These are phyloP conservation scores for Chondrilla cf. caribensis DNA, from an alignment of 37 sponge, comb jelly and placozoan genomes.

Conservation along the genomic window DNA sequence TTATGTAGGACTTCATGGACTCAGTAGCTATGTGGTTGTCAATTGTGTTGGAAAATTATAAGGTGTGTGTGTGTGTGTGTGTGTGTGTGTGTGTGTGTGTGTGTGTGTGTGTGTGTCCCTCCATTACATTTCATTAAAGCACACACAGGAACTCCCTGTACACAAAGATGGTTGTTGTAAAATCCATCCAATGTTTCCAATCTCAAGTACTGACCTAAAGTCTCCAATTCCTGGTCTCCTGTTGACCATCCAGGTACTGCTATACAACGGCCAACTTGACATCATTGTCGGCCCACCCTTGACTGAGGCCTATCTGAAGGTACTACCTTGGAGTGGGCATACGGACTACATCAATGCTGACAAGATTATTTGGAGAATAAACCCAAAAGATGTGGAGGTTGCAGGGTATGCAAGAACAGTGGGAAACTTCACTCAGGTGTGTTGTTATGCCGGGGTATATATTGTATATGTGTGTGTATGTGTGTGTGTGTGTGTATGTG, in stretches of 20 bases:
- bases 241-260: slow-evolving; percentile 44
- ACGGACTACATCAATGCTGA: slow-evolving; percentile 47
- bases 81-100: neutral
- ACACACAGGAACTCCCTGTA: too few relatives aligned
- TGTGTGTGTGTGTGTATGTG: neutral
- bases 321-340: slow-evolving; percentile 74
- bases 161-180: too few relatives aligned
- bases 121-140: too few relatives aligned
- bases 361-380: slow-evolving; percentile 62
- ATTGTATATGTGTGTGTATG: too few relatives aligned
- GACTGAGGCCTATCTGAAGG: slow-evolving; percentile 57
- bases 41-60: slow-evolving; percentile 78
- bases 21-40: slow-evolving; percentile 44
- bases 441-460: too few relatives aligned
- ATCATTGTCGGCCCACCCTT: slow-evolving; percentile 83
- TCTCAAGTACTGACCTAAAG: too few relatives aligned
- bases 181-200: too few relatives aligned
- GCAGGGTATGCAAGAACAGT: slow-evolving; percentile 80
- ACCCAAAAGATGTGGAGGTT: slow-evolving; percentile 44
- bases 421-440: slow-evolving; percentile 62
- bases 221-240: neutral
- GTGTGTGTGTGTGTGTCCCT: neutral
- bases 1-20: slow-evolving; percentile 70
- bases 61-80: slow-evolving; percentile 28
- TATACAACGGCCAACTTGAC: slow-evolving; percentile 91